A percentile compares a stretch with the other conserved stretches of the same genome.
Evolutionary conservation across 1,140 invertebrate species (phyloP).

Genomic region (Laodelphax striatellus): DNA sequence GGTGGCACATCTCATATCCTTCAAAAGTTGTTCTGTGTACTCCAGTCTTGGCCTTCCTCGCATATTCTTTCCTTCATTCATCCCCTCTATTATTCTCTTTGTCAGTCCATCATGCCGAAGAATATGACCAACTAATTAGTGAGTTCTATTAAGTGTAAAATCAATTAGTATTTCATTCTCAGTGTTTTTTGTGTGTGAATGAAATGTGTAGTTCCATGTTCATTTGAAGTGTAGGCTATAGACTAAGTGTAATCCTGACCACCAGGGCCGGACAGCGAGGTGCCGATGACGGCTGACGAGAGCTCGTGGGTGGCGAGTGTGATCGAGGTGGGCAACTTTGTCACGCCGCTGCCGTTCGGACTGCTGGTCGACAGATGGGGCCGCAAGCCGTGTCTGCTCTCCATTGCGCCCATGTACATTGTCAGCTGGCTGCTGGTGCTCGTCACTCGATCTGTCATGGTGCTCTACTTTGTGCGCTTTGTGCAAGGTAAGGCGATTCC

Average conservation of each 20-base stretch:
- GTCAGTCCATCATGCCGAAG: too few relatives aligned
- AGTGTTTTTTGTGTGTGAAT: too few relatives aligned
- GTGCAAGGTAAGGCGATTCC: not conserved
- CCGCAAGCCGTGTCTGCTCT: constrained; percentile 51
- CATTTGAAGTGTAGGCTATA: too few relatives aligned
- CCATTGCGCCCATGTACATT: constrained; percentile 55
- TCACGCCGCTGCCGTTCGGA: constrained; percentile 20
- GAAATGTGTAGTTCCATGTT: too few relatives aligned
- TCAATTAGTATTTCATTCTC: too few relatives aligned
- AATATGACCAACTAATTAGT: too few relatives aligned
- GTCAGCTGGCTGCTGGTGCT: constrained; percentile 62
- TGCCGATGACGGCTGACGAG: constrained; percentile 13
- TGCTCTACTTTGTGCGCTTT: constrained; percentile 10
- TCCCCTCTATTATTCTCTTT: too few relatives aligned
- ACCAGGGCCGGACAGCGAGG: constrained; percentile 21
- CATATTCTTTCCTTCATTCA: too few relatives aligned
- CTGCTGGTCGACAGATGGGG: constrained; percentile 61
- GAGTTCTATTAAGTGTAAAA: too few relatives aligned
- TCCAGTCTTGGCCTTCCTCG: too few relatives aligned
- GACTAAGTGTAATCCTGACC: not conserved
- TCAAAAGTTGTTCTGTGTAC: too few relatives aligned
- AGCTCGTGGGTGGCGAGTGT: constrained; percentile 32
- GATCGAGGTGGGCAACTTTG: constrained; percentile 25
- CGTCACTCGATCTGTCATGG: constrained; percentile 39
- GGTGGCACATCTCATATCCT: too few relatives aligned